Base-by-base conservation (phyloP, 2,888 invertebrate species). In the Tuta absoluta region DNA sequence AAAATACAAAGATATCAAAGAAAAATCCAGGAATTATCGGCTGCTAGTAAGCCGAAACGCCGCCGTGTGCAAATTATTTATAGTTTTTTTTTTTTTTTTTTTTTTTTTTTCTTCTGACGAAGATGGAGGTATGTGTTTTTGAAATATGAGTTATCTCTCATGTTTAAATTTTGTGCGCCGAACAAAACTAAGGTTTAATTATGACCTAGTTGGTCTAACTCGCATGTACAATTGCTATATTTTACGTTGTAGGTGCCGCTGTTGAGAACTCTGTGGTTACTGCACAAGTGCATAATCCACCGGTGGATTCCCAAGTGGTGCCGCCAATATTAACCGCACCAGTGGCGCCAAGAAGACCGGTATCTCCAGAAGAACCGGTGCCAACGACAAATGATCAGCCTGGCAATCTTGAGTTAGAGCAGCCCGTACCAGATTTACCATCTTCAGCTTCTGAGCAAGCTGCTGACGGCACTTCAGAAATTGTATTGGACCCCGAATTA, bases 401-500 rank as follows among this genome's bases (percentile, higher is more conserved):
- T 21, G 17, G 4, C 14, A 21, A 14, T 8, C 19, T 19, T 3
- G 49, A 49, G 21, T n/a, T n/a, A 21, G 49, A 21, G 12, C 12
- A 45, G n/a, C 45, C 45, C 12, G 45, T 45, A 45, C 5, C 45
- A 8, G 45, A 45, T 11, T 11, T 45, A 12, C n/a, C 45, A 45
- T 12, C 45, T 3, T 12, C 45, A 33, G 8, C 33, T 33, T 33
- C 33, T 3, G 49, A 28, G 8, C 56, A n/a, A 12, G 1, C 24
- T 4, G 28, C 1, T 14, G 33, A 28, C 2, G n/a, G 4, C 2
- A n/a, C 28, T 14, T 48, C 41, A n/a, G 53, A 49, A 3, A 7
- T 11, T 1, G 63, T 57, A 0, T 23, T 64, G n/a, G 63, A 64
- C 17, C 63, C 64, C 0, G 63, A 64, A 5, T 11, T 67, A 4